These are phyloP conservation scores for Myzus persicae DNA, from an alignment of 1,140 invertebrate species.

Conservation along the genomic window DNA sequence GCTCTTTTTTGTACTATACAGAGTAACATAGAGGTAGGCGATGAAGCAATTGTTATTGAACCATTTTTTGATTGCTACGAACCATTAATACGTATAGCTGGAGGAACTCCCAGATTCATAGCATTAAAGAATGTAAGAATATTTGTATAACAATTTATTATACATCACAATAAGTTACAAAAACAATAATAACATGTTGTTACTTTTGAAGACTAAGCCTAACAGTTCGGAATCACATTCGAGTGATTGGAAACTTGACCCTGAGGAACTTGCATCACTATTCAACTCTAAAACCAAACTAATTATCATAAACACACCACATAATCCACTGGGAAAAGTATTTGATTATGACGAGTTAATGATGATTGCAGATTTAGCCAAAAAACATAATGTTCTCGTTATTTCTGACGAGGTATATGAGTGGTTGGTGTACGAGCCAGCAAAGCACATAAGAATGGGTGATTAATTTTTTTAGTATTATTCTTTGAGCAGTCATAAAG, in stretches of 20 bases:
- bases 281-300: conserved; percentile 94
- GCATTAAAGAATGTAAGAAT: conserved; percentile 82
- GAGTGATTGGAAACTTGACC: conserved; percentile 89
- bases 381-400: conserved; percentile 90
- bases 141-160: neutral
- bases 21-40: conserved; percentile 83
- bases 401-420: conserved; percentile 98
- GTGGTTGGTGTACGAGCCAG: conserved; percentile 90
- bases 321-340: conserved; percentile 95
- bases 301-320: conserved; percentile 94
- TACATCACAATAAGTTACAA: neutral
- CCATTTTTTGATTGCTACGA: conserved; percentile 98
- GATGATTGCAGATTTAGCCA: conserved; percentile 85
- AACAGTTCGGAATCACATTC: conserved; percentile 68
- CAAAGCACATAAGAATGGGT: conserved; percentile 90
- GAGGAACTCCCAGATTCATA: conserved; percentile 87
- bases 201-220: conserved; percentile 65
- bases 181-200: neutral
- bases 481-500: neutral
- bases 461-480: conserved; percentile 60
- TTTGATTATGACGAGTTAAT: conserved; percentile 76
- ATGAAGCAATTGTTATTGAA: conserved; percentile 97
- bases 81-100: conserved; percentile 89
- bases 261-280: conserved; percentile 79
- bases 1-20: conserved; percentile 83